Percentiles rank a stretch among this genome's conserved stretches.
Evolutionary conservation across 1,140 invertebrate species (phyloP).

Genomic region (honey bee (Apis mellifera)): DNA sequence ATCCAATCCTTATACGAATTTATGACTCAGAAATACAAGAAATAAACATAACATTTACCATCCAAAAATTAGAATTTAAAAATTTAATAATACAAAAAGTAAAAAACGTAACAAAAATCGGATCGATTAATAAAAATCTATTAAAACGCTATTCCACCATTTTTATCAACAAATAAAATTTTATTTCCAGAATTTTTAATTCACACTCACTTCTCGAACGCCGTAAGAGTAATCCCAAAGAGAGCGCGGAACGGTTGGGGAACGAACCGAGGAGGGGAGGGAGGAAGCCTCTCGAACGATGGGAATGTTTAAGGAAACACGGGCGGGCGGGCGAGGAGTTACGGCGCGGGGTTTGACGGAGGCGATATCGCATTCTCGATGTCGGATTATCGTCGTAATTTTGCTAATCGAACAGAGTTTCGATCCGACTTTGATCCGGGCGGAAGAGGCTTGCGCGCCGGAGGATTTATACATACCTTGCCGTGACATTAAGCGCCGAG

Average conservation of each 20-base stretch:
- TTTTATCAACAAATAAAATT: too few relatives aligned
- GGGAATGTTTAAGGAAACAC: background rate
- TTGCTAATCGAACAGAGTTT: slow-evolving; percentile 28
- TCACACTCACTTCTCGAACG: too few relatives aligned
- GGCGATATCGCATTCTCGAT: slow-evolving; percentile 6
- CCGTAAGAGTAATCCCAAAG: too few relatives aligned
- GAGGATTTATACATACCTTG: background rate
- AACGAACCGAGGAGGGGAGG: background rate
- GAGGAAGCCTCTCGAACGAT: background rate
- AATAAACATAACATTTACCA: too few relatives aligned
- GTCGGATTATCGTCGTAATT: slow-evolving; percentile 10
- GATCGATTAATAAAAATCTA: too few relatives aligned
- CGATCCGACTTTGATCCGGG: background rate
- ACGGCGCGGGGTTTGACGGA: background rate
- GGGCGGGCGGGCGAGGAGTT: background rate
- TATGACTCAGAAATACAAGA: too few relatives aligned
- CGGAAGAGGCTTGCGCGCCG: background rate
- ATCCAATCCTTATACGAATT: too few relatives aligned
- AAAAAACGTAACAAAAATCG: too few relatives aligned
- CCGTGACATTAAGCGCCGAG: background rate
- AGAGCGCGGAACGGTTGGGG: background rate
- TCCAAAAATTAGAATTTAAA: too few relatives aligned
- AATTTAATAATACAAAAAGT: too few relatives aligned
- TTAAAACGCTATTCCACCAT: too few relatives aligned
- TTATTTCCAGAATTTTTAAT: too few relatives aligned